phyloP scores from a whole-genome alignment of 2,888 invertebrate species.

The Drosophila subsilvestris region DNA sequence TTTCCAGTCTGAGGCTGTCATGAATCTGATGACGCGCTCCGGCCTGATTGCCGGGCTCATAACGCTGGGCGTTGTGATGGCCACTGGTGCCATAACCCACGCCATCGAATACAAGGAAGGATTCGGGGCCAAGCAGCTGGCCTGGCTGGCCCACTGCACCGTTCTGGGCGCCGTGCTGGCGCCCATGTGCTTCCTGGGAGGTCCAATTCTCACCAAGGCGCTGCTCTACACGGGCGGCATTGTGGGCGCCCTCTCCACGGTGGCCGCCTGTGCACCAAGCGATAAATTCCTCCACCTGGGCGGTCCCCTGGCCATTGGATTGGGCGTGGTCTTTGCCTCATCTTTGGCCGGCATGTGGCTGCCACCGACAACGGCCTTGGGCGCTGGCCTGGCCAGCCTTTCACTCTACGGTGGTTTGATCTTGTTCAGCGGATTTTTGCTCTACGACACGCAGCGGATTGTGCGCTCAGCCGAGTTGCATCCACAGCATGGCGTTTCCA shows the following conservation, averaged over 20 bases:
- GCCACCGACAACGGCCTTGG: conserved; percentile 94
- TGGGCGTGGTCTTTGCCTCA: conserved; percentile 97
- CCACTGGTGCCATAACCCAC: conserved; percentile 92
- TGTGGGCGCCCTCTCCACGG: conserved; percentile 95
- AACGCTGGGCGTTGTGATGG: conserved; percentile 94
- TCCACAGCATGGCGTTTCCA: conserved; percentile 87
- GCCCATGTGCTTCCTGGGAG: conserved; percentile 95
- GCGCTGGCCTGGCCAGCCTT: conserved; percentile 94
- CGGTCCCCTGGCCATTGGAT: conserved; percentile 97
- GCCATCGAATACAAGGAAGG: conserved; percentile 93
- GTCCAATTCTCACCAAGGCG: conserved; percentile 94
- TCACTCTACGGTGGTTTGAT: conserved; percentile 97
- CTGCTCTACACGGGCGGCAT: conserved; percentile 97
- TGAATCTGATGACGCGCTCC: conserved; percentile 91
- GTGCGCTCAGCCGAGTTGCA: conserved; percentile 93
- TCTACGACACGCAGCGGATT: conserved; percentile 98
- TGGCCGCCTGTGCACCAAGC: conserved; percentile 98
- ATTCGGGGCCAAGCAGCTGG: conserved; percentile 92
- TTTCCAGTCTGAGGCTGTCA: conserved; percentile 91
- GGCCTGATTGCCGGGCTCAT: conserved; percentile 92
- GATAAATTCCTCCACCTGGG: conserved; percentile 98
- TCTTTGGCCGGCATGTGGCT: conserved; percentile 96
- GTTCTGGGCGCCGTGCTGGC: conserved; percentile 96
- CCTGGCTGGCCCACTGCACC: conserved; percentile 93
- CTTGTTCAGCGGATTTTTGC: conserved; percentile 95